Percentiles rank a stretch among this genome's conserved stretches.
Conservation (phyloP, 1,140 invertebrate genomes). For the Dendroctonus ponderosae region DNA sequence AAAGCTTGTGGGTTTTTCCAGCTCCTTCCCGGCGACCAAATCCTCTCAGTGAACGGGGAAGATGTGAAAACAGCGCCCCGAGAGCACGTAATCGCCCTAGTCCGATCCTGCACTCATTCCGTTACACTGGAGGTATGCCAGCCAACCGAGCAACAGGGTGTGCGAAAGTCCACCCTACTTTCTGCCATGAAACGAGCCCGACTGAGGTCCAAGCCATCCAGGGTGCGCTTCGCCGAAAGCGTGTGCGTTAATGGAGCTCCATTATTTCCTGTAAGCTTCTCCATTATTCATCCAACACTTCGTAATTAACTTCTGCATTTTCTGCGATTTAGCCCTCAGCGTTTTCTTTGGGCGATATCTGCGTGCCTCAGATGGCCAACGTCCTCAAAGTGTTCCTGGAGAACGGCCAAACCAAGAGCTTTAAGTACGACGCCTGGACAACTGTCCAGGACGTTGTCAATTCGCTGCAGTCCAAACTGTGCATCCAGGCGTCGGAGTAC, state of each 20-base stretch:
- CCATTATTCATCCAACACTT: neutral
- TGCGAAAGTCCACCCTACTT: constrained; percentile 76
- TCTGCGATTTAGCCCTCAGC: constrained; percentile 65
- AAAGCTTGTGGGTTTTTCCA: constrained; percentile 40
- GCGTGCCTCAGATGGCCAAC: constrained; percentile 86
- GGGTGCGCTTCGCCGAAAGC: constrained; percentile 84
- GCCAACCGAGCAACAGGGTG: constrained; percentile 66
- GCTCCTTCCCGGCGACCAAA: constrained; percentile 86
- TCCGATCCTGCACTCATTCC: constrained; percentile 73
- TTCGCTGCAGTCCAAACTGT: constrained; percentile 82
- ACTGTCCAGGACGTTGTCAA: constrained; percentile 84
- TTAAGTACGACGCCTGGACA: constrained; percentile 89
- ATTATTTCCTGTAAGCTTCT: constrained; percentile 65
- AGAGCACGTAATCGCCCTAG: constrained; percentile 86
- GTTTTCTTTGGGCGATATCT: constrained; percentile 74
- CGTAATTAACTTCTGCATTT: constrained; percentile 4
- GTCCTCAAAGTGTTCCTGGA: constrained; percentile 91
- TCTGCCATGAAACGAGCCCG: constrained; percentile 84
- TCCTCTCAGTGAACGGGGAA: constrained; percentile 84
- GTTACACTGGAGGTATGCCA: constrained; percentile 81
- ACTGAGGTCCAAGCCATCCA: constrained; percentile 75
- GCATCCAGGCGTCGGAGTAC: constrained; percentile 74
- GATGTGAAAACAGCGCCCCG: constrained; percentile 80
- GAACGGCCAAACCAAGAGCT: constrained; percentile 95
- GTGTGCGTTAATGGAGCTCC: constrained; percentile 83